Evolutionary conservation across 64 coral and sea anemone genomes (phyloP), one percentile per base, ranked within the genome.

Genomic region (Montipora sp.): DNA sequence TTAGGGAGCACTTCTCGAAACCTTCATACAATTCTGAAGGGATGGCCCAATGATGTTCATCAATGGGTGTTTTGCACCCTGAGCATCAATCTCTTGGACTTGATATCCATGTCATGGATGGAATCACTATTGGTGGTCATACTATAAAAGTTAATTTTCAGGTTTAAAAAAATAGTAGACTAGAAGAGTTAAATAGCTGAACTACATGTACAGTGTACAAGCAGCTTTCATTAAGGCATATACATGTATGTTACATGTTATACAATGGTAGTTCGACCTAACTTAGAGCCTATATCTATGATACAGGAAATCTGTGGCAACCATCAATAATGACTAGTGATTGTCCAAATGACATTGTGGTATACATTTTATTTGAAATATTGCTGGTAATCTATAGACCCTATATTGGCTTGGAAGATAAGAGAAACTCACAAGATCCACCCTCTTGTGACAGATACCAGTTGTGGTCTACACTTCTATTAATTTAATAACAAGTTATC

Each of bases 21-120:
- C n/a, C 59, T 36, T 69, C 20, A 13, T 60, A 85, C 3, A 43
- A 55, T 65, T 16, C 70, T 46, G 82, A 85, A 36, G 82, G 61
- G 18, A 85, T 85, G 3, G 36, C 82, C 82, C 82, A 85, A 13
- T 46, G 53, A 13, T 85, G 82, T 14, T 46, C 20, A 7, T 75
- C 24, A 9, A 75, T 10, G 23, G 73, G 24, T 46, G 7, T 46
- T 75, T 75, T 75, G 18, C 87, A 88, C 5, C 87, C 47, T 0
- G 73, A 23, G 9, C 73, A 75, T 75, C 70, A 73, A 19, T 73
- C 70, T 4, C 22, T 20, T 43, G n/a, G 70, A 73, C 8, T 3
- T 73, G 22, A 22, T 73, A 22, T 36, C 70, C 70, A 7, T 73
- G 22, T 43, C 22, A 22, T 23, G n/a, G 22, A 73, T 22, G 22